Conservation (phyloP, 2,797 vertebrate species). For the Tragopan temminckii region DNA sequence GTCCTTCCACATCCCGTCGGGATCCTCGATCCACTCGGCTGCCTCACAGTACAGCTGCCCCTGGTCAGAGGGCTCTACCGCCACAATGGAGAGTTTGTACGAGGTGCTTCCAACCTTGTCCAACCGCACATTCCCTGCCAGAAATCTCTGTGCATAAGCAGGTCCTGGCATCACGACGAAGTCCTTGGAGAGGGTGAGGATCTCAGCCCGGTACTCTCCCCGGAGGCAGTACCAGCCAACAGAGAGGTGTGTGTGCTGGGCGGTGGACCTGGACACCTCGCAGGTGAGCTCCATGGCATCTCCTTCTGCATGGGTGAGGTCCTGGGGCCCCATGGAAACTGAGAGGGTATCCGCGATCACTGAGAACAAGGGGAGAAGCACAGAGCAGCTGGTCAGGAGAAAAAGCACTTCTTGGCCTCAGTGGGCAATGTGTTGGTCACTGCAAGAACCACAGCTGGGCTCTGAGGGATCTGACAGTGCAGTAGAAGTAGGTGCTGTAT, state of each 20-base stretch:
- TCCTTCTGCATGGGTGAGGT: slow-evolving; percentile 77
- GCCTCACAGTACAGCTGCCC: slow-evolving; percentile 79
- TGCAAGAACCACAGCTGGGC: rapidly evolving
- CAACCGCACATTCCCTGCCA: slow-evolving; percentile 34
- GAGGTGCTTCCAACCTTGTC: slow-evolving; percentile 64
- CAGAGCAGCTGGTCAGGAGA: neutral
- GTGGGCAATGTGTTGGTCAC: rapidly evolving
- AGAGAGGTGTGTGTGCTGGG: slow-evolving; percentile 92
- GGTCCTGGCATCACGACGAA: slow-evolving; percentile 72
- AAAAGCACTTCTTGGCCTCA: neutral
- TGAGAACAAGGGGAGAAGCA: slow-evolving; percentile 56
- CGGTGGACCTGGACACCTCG: slow-evolving; percentile 86
- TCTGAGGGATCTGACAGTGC: neutral
- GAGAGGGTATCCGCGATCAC: slow-evolving; percentile 90
- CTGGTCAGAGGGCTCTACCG: slow-evolving; percentile 45
- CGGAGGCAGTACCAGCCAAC: slow-evolving; percentile 86
- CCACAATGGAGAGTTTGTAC: slow-evolving; percentile 63
- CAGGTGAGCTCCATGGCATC: slow-evolving; percentile 85
- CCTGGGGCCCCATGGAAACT: slow-evolving; percentile 72
- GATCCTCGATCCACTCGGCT: slow-evolving; percentile 82
- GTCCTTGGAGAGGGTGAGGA: slow-evolving; percentile 80
- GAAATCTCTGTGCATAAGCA: slow-evolving; percentile 62
- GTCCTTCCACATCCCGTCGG: slow-evolving; percentile 75
- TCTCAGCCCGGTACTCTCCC: neutral
- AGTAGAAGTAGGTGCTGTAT: neutral